Percentiles rank a stretch among this genome's conserved stretches.
Conservation (phyloP, 2,113 vertebrate genomes). For the Capreolus pygargus region DNA sequence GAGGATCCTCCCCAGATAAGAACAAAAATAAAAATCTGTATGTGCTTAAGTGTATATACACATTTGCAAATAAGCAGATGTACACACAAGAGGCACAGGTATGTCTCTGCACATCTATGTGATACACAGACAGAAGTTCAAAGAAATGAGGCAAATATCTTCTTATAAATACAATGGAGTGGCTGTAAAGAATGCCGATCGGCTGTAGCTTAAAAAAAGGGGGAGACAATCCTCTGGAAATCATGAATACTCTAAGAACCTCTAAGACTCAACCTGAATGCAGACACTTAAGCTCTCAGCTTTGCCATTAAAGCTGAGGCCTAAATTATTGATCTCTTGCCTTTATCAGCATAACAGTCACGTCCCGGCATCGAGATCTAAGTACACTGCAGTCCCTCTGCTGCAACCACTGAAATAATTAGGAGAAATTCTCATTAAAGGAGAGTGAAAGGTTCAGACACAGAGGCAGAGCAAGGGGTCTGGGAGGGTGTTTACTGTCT, state of each 20-base stretch:
- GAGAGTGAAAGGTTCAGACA: constrained; percentile 86
- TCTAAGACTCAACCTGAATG: constrained; percentile 83
- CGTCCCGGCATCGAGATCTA: constrained; percentile 91
- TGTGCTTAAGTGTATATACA: background rate
- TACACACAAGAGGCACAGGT: background rate
- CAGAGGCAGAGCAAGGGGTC: constrained; percentile 83
- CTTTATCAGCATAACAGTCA: constrained; percentile 98
- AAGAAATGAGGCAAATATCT: background rate
- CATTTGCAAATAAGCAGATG: background rate
- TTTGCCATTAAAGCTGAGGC: constrained; percentile 92
- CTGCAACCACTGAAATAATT: constrained; percentile 98
- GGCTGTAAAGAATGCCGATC: background rate
- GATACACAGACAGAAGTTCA: background rate
- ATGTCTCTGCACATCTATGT: background rate
- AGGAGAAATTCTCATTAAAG: constrained; percentile 99
- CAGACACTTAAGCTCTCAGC: constrained; percentile 91
- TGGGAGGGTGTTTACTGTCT: constrained; percentile 89
- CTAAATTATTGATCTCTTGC: constrained; percentile 99
- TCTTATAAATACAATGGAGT: background rate
- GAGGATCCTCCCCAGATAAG: background rate
- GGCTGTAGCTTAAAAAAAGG: background rate
- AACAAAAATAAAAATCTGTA: background rate
- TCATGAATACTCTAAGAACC: constrained; percentile 77
- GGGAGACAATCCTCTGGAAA: constrained; percentile 71
- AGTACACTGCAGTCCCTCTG: constrained; percentile 89